These are phyloP conservation scores for Trichomycterus rosablanca DNA, from an alignment of 2,113 vertebrate species.

Conservation along the genomic window DNA sequence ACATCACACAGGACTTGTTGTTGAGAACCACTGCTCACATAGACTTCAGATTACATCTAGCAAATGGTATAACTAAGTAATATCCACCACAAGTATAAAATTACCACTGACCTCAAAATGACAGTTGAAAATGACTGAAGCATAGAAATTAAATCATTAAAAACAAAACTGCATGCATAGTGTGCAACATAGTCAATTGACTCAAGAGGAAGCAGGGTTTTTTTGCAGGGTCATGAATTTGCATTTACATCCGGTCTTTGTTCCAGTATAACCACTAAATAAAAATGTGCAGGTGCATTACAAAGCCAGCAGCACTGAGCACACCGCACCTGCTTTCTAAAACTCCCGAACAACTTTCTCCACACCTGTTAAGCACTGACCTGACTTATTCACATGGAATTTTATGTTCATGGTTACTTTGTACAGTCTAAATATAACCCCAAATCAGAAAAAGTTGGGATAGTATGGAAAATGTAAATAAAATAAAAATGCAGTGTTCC, in stretches of 20 bases:
- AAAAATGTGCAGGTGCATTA: constrained; percentile 33
- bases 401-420: neutral
- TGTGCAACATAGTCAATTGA: constrained; percentile 2
- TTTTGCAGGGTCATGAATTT: too few species aligned
- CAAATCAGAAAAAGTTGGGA: too few species aligned
- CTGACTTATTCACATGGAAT: neutral
- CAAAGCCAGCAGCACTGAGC: constrained; percentile 12
- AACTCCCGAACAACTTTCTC: constrained; percentile 21
- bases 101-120: too few species aligned
- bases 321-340: constrained; percentile 31
- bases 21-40: too few species aligned
- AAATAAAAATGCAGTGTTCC: too few species aligned
- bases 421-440: neutral
- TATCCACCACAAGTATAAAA: too few species aligned
- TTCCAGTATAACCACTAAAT: constrained; percentile 13
- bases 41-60: too few species aligned
- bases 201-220: neutral
- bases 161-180: constrained; percentile 7
- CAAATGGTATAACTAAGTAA: too few species aligned
- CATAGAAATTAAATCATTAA: too few species aligned
- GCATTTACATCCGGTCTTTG: constrained; percentile 25
- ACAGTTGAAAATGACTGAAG: too few species aligned
- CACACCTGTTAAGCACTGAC: constrained; percentile 34
- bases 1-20: too few species aligned
- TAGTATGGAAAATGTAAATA: too few species aligned